Percentiles rank a stretch among this genome's conserved stretches.
phyloP scores from a whole-genome alignment of 23 tunicate species.

The Trididemnum nubilum region DNA sequence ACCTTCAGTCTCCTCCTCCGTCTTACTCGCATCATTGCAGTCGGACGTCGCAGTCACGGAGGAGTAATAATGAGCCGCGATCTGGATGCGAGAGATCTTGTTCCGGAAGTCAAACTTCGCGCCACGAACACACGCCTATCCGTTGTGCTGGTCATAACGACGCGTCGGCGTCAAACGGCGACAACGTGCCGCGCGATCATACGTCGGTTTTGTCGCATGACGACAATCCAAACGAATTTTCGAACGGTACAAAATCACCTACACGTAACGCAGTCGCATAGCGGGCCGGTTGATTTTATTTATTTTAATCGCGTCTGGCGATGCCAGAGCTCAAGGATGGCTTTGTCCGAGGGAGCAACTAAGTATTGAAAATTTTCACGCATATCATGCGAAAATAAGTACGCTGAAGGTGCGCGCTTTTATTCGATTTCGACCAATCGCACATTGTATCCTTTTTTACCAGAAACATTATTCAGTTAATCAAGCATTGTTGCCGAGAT shows the following conservation, averaged over 20 bases:
- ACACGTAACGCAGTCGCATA: constrained; percentile 15
- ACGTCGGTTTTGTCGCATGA: constrained; percentile 6
- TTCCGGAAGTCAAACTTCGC: background rate
- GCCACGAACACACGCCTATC: background rate
- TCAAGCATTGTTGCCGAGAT: too few species aligned
- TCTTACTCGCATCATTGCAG: constrained; percentile 69
- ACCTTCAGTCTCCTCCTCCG: constrained; percentile 84
- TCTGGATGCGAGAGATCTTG: constrained; percentile 1
- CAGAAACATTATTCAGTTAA: too few species aligned
- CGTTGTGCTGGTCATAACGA: background rate
- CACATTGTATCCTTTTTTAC: too few species aligned
- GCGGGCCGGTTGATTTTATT: constrained; percentile 10
- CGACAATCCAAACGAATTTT: background rate
- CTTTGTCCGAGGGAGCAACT: too few species aligned
- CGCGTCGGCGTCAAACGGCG: background rate
- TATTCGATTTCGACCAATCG: too few species aligned
- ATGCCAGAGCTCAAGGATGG: background rate
- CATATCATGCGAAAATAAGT: too few species aligned
- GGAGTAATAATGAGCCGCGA: background rate
- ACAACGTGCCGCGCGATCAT: background rate
- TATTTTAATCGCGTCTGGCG: background rate
- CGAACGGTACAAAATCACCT: background rate
- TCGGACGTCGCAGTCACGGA: constrained; percentile 36
- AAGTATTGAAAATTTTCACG: too few species aligned
- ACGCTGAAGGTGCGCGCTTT: too few species aligned